These are phyloP conservation scores for Eupithecia centaureata DNA, from an alignment of 2,888 invertebrate species.

Conservation along the genomic window DNA sequence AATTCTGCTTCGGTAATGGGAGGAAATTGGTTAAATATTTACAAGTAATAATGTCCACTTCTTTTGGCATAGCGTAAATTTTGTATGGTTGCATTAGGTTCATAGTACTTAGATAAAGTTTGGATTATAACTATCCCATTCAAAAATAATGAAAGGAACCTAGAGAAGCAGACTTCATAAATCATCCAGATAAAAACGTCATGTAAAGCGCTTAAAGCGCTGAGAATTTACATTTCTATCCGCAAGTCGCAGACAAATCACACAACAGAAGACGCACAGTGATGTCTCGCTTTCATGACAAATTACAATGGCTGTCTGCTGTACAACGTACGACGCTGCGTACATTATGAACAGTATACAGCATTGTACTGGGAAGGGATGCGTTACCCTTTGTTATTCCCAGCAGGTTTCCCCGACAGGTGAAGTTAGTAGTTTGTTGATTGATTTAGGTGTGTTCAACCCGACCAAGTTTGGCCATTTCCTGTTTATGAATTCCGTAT, in stretches of 20 bases:
- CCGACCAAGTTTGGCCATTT: slow-evolving; percentile 32
- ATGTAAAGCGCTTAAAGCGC: slow-evolving; percentile 7
- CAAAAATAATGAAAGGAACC: neutral
- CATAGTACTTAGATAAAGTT: too few species aligned
- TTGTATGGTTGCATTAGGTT: neutral
- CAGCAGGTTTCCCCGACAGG: slow-evolving; percentile 42
- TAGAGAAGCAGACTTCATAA: neutral
- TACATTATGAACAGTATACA: slow-evolving; percentile 36
- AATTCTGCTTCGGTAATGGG: slow-evolving; percentile 25
- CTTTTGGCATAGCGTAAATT: neutral
- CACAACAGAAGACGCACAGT: slow-evolving; percentile 24
- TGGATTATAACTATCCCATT: neutral
- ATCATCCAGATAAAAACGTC: neutral
- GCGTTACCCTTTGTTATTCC: slow-evolving; percentile 40
- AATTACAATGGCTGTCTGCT: slow-evolving; percentile 43
- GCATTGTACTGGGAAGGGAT: slow-evolving; percentile 35
- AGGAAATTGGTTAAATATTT: slow-evolving; percentile 23
- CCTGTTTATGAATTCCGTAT: slow-evolving; percentile 1
- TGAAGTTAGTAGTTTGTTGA: slow-evolving; percentile 42
- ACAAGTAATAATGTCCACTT: slow-evolving; percentile 18
- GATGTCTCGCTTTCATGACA: slow-evolving; percentile 42
- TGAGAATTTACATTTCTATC: slow-evolving; percentile 1
- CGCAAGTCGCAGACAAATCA: slow-evolving; percentile 13
- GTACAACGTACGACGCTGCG: slow-evolving; percentile 32
- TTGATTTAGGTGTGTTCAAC: slow-evolving; percentile 32